Evolutionary conservation across 2,797 vertebrate species (phyloP).

Genomic region (Salmo trutta): DNA sequence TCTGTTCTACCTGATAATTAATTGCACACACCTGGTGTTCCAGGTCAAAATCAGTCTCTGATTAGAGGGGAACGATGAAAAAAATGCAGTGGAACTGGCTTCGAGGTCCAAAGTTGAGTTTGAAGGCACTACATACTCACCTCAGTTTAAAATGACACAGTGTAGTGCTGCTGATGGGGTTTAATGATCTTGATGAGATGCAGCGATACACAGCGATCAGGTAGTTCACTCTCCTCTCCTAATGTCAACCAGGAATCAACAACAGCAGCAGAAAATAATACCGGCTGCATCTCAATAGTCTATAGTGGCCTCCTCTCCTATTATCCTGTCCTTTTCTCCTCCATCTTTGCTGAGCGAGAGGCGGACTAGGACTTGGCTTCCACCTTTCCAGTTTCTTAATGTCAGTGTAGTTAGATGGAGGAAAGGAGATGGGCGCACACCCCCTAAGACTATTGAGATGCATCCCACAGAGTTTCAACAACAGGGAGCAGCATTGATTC

Average conservation of each 20-base stretch:
- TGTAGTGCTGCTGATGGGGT: background rate
- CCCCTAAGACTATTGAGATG: background rate
- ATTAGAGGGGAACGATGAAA: too few relatives aligned
- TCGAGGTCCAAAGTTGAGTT: too few relatives aligned
- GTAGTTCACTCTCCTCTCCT: background rate
- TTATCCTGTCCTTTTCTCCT: background rate
- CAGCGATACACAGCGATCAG: background rate
- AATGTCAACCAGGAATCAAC: background rate
- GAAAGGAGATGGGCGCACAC: background rate
- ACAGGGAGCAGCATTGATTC: slow-evolving; percentile 1
- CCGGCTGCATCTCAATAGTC: background rate
- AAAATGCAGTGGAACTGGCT: too few relatives aligned
- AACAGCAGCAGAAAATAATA: background rate
- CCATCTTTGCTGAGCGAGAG: background rate
- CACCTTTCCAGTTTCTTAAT: background rate
- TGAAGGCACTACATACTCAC: background rate
- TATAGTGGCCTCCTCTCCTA: background rate
- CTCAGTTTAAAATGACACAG: background rate
- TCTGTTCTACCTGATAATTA: too few relatives aligned
- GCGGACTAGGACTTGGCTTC: background rate
- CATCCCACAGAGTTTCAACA: background rate
- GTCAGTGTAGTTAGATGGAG: background rate
- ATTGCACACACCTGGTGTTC: too few relatives aligned
- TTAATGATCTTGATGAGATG: background rate
- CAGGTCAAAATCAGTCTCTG: too few relatives aligned